A percentile compares a stretch with the other conserved stretches of the same genome.
Conservation (phyloP, 2,888 invertebrate genomes). For the Criorhina ranunculi region DNA sequence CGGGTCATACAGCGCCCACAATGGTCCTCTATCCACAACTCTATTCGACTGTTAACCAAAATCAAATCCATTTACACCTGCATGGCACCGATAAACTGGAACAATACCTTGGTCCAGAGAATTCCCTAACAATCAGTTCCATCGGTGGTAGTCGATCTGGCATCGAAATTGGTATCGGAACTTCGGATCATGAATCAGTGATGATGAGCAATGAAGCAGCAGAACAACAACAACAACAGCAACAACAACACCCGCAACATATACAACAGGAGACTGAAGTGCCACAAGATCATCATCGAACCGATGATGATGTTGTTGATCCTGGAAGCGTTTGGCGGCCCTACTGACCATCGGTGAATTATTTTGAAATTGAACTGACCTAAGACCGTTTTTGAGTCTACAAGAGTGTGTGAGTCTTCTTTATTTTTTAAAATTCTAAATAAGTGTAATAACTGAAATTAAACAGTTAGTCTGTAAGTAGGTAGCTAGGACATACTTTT, state of each 20-base stretch:
- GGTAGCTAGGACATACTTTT: constrained; percentile 67
- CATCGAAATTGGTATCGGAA: constrained; percentile 86
- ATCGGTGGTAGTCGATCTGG: constrained; percentile 84
- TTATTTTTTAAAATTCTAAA: constrained; percentile 11
- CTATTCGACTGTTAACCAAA: constrained; percentile 94
- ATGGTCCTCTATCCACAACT: constrained; percentile 92
- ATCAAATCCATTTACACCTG: constrained; percentile 93
- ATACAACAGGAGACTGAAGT: constrained; percentile 74
- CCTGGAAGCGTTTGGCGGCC: constrained; percentile 90
- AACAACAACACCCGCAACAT: constrained; percentile 84
- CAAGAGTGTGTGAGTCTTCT: not conserved
- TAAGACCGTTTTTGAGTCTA: constrained; percentile 64
- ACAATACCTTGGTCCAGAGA: constrained; percentile 87
- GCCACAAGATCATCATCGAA: constrained; percentile 76
- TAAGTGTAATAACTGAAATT: constrained; percentile 53
- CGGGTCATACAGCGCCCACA: constrained; percentile 85
- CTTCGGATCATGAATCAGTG: constrained; percentile 81
- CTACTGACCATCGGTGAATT: constrained; percentile 86
- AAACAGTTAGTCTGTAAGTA: constrained; percentile 48
- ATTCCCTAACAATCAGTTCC: constrained; percentile 87
- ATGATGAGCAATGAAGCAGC: constrained; percentile 73
- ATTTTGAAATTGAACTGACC: constrained; percentile 82
- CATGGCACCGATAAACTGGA: constrained; percentile 89
- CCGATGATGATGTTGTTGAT: constrained; percentile 83
- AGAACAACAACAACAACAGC: constrained; percentile 79